A percentile compares a stretch with the other conserved stretches of the same genome.
phyloP scores from a whole-genome alignment of 2,113 vertebrate species.

The Nothobranchius kuhntae region DNA sequence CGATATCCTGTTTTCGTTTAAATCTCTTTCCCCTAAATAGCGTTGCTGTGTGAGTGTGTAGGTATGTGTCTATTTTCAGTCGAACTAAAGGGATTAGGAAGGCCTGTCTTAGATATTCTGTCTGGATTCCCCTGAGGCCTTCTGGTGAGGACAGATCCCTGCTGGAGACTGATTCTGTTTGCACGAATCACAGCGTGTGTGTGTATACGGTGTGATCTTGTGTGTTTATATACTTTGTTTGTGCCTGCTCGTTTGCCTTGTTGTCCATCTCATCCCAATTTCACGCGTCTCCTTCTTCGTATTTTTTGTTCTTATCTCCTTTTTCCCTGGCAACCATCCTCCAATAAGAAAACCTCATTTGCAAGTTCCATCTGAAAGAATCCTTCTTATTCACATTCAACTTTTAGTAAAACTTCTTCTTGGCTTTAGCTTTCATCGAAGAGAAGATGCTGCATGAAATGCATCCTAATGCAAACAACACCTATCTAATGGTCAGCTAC shows the following conservation, averaged over 20 bases:
- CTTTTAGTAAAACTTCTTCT: neutral
- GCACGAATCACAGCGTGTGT: conserved; percentile 63
- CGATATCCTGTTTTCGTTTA: conserved; percentile 68
- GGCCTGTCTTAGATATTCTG: conserved; percentile 67
- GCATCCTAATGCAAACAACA: conserved; percentile 38
- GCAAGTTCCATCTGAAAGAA: neutral
- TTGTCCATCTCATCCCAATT: conserved; percentile 41
- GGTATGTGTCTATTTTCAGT: conserved; percentile 47
- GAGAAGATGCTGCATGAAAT: conserved; percentile 8
- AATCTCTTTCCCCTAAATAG: conserved; percentile 52
- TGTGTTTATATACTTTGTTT: conserved; percentile 56
- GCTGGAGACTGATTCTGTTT: conserved; percentile 68
- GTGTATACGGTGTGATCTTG: conserved; percentile 36
- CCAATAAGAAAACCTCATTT: conserved; percentile 2
- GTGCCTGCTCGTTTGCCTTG: conserved; percentile 29
- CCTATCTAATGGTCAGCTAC: conserved; percentile 35
- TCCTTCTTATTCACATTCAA: conserved; percentile 3
- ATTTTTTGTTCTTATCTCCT: conserved; percentile 29
- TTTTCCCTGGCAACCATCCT: conserved; percentile 22
- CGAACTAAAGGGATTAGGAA: conserved; percentile 70
- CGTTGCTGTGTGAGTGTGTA: conserved; percentile 28
- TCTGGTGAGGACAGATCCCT: conserved; percentile 72
- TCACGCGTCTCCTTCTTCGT: neutral
- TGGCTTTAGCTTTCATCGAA: conserved; percentile 27
- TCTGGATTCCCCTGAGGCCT: conserved; percentile 66